These are phyloP conservation scores for Coelopa pilipes DNA, from an alignment of 2,888 invertebrate species.

Conservation along the genomic window DNA sequence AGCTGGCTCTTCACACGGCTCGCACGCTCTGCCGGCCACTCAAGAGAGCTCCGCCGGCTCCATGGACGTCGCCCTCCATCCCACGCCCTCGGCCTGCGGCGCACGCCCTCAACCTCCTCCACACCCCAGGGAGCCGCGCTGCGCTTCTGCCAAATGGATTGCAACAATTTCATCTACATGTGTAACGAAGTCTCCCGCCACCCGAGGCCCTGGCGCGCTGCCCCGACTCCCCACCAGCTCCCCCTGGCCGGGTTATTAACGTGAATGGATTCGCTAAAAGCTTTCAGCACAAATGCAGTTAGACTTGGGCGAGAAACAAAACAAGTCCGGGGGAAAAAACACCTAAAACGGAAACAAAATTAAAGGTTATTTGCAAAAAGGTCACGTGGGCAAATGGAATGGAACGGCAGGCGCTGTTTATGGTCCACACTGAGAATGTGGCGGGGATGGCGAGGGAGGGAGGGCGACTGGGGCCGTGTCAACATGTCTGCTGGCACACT, in stretches of 20 bases:
- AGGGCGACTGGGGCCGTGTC: background rate
- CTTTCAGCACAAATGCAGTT: constrained; percentile 36
- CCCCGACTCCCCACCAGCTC: background rate
- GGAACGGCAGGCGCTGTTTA: constrained; percentile 17
- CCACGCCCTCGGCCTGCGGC: too few relatives aligned
- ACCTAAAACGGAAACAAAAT: background rate
- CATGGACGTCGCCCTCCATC: too few relatives aligned
- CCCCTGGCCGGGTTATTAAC: constrained; percentile 22
- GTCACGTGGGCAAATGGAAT: constrained; percentile 33
- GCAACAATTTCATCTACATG: constrained; percentile 16
- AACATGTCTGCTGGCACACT: background rate
- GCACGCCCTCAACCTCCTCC: background rate
- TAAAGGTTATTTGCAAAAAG: constrained; percentile 31
- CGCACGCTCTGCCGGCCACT: too few relatives aligned
- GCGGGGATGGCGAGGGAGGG: background rate
- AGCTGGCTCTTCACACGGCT: too few relatives aligned
- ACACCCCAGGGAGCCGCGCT: background rate
- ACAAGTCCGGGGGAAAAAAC: too few relatives aligned
- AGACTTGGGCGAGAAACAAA: background rate
- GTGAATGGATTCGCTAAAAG: constrained; percentile 35
- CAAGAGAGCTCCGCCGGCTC: too few relatives aligned
- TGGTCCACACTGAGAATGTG: background rate
- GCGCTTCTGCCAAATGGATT: constrained; percentile 17
- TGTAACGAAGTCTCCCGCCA: constrained; percentile 2
- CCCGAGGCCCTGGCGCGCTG: background rate